These are phyloP conservation scores for Pandemis corylana DNA, from an alignment of 2,888 invertebrate species.

Conservation along the genomic window DNA sequence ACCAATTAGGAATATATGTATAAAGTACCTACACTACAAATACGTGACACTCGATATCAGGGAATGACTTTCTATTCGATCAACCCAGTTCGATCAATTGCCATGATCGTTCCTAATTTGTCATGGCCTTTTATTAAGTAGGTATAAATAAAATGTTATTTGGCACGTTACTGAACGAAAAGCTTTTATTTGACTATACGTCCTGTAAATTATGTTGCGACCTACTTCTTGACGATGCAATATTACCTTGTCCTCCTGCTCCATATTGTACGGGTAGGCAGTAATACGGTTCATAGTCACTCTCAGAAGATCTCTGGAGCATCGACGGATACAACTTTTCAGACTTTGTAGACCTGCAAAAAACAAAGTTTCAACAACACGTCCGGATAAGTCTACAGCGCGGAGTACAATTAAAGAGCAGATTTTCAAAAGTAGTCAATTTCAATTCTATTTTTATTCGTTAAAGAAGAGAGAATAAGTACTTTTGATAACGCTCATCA, in stretches of 20 bases:
- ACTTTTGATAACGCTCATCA: neutral
- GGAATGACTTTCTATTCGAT: neutral
- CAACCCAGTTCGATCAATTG: constrained; percentile 1
- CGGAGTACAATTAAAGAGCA: constrained; percentile 5
- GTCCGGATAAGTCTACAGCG: neutral
- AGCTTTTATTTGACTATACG: neutral
- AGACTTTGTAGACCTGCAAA: constrained; percentile 95
- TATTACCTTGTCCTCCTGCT: constrained; percentile 86
- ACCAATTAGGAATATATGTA: neutral
- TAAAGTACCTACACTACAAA: neutral
- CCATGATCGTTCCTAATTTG: neutral
- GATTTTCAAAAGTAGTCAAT: neutral
- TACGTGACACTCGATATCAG: neutral
- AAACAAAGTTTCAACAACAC: constrained; percentile 17
- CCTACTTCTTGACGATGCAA: too few species aligned
- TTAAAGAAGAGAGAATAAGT: neutral
- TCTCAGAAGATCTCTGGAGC: constrained; percentile 92
- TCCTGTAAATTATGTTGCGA: neutral
- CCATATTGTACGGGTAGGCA: constrained; percentile 90
- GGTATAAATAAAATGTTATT: neutral
- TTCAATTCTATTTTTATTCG: too few species aligned
- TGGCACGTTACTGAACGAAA: neutral
- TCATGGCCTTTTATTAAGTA: neutral
- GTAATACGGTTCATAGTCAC: constrained; percentile 94
- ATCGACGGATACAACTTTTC: constrained; percentile 97